phyloP scores from a whole-genome alignment of 2,113 vertebrate genomes.

The Ia io region DNA sequence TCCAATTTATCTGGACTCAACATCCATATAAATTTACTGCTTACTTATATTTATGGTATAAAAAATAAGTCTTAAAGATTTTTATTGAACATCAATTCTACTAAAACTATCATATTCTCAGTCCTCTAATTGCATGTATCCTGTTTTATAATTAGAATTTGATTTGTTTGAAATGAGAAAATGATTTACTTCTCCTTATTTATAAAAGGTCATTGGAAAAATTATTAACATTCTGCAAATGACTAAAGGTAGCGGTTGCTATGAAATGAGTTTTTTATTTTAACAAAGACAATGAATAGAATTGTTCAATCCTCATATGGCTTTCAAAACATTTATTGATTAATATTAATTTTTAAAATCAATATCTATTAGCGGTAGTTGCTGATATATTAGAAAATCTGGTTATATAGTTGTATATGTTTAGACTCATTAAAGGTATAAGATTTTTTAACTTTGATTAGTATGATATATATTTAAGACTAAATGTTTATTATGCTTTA shows the following conservation, averaged over 20 bases:
- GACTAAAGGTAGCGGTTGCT: background rate
- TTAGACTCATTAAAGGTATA: background rate
- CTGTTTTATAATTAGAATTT: slow-evolving; percentile 1
- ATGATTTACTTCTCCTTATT: background rate
- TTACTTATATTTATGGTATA: background rate
- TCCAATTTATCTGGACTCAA: background rate
- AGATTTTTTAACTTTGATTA: background rate
- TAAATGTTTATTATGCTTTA: slow-evolving; percentile 1
- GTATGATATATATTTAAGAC: background rate
- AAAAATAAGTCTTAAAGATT: background rate
- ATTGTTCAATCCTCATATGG: background rate
- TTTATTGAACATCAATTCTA: background rate
- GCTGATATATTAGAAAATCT: background rate
- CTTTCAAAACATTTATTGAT: background rate
- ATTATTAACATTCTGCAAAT: slow-evolving; percentile 30
- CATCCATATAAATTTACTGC: background rate
- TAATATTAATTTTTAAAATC: background rate
- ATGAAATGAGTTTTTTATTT: slow-evolving; percentile 35
- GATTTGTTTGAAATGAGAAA: slow-evolving; percentile 41
- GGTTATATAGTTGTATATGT: background rate
- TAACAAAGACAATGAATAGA: background rate
- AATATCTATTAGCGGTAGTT: background rate
- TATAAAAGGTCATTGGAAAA: background rate
- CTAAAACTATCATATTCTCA: background rate
- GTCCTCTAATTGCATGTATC: background rate